These are phyloP conservation scores for Heliothis subflexa DNA, from an alignment of 1,140 invertebrate species.

Conservation along the genomic window DNA sequence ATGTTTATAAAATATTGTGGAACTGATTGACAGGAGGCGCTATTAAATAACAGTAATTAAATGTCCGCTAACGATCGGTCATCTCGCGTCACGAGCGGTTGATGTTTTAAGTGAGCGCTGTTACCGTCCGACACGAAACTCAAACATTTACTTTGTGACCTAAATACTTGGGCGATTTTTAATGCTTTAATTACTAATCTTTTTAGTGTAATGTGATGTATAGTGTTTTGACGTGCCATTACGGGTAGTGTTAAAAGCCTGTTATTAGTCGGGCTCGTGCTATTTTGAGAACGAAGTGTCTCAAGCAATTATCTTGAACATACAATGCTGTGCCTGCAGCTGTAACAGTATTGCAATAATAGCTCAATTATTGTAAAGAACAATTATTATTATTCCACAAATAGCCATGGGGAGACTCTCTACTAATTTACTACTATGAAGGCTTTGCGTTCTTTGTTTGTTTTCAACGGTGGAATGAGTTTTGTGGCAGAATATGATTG, in stretches of 20 bases:
- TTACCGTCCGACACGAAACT: constrained; percentile 24
- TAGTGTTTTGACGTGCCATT: constrained; percentile 29
- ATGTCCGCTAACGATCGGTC: constrained; percentile 51
- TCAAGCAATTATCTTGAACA: constrained; percentile 16
- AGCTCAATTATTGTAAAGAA: constrained; percentile 22
- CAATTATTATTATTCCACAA: not conserved
- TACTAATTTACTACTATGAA: not conserved
- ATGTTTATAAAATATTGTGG: constrained; percentile 53
- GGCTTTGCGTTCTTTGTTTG: no score
- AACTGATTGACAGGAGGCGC: constrained; percentile 64
- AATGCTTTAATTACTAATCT: constrained; percentile 39
- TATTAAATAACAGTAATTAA: constrained; percentile 74
- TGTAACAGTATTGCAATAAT: constrained; percentile 23
- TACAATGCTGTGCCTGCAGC: not conserved
- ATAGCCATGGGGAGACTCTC: not conserved
- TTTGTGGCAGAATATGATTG: no score
- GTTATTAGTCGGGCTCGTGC: constrained; percentile 32
- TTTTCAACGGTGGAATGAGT: no score
- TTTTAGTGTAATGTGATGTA: constrained; percentile 15
- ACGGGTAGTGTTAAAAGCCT: constrained; percentile 34
- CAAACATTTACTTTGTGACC: constrained; percentile 47
- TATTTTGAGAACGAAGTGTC: constrained; percentile 20
- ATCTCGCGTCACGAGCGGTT: constrained; percentile 49
- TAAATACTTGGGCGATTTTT: constrained; percentile 39
- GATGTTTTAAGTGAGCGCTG: constrained; percentile 44